phyloP scores from a whole-genome alignment of 1,140 invertebrate species.

The Cepaea nemoralis region DNA sequence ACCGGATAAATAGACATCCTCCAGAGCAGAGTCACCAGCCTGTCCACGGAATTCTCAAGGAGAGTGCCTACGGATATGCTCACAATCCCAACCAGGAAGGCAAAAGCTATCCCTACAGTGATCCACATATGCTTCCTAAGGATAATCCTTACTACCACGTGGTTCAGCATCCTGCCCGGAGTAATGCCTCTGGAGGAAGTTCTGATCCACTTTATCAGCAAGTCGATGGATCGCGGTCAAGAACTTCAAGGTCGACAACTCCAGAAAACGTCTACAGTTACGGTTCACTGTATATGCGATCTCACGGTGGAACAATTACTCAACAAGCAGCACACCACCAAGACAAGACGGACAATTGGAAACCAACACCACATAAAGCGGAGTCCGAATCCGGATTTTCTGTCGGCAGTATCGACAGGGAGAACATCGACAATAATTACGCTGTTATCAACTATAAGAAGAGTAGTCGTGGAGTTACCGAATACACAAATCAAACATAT shows the following conservation, averaged over 20 bases:
- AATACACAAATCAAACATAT: neutral
- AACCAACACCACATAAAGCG: neutral
- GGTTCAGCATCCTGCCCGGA: neutral
- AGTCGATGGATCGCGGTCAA: neutral
- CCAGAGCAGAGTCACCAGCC: neutral
- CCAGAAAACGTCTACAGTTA: neutral
- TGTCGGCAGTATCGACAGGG: neutral
- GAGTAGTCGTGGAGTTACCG: neutral
- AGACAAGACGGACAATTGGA: neutral
- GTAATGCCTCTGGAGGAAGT: neutral
- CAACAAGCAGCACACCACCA: neutral
- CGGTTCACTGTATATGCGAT: neutral
- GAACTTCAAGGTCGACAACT: neutral
- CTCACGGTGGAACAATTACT: neutral
- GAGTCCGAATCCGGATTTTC: neutral
- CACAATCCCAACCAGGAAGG: neutral
- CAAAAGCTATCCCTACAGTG: neutral
- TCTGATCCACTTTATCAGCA: neutral
- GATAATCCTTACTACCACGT: neutral
- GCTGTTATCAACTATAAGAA: neutral
- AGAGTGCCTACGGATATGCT: neutral
- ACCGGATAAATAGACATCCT: neutral
- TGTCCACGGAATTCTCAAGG: neutral
- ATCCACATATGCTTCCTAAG: neutral
- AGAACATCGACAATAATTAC: neutral